Percentiles rank a stretch among this genome's conserved stretches.
phyloP scores from a whole-genome alignment of 1,140 invertebrate genomes.

The Eulimnadia texana region DNA sequence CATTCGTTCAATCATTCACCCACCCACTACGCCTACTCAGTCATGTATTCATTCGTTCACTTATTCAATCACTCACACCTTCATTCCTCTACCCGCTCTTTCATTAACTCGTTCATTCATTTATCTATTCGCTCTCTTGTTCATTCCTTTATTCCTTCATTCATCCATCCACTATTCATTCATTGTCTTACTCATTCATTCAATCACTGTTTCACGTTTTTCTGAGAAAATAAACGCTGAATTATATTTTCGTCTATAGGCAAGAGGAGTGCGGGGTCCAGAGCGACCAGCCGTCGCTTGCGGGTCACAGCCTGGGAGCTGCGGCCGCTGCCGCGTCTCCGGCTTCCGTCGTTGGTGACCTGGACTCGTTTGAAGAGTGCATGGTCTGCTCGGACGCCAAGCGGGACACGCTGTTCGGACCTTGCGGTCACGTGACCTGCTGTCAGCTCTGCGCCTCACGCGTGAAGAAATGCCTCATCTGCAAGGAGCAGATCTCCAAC shows the following conservation, averaged over 20 bases:
- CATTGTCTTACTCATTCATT: no score
- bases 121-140: no score
- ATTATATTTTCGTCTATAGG: neutral
- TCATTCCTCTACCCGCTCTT: no score
- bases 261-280: conserved; percentile 1
- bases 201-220: no score
- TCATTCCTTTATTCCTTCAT: no score
- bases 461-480: conserved; percentile 91
- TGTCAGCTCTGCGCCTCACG: conserved; percentile 78
- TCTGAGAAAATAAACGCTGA: neutral
- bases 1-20: no score
- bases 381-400: conserved; percentile 89
- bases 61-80: no score
- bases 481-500: conserved; percentile 61
- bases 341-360: conserved; percentile 23
- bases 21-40: no score
- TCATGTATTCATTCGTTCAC: no score
- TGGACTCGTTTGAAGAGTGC: conserved; percentile 66
- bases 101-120: no score
- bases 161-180: no score
- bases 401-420: conserved; percentile 70
- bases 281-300: neutral
- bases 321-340: conserved; percentile 22
- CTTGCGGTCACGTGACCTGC: conserved; percentile 85
- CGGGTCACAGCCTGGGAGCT: conserved; percentile 22